Evolutionary conservation across 92 coral and sea anemone species (phyloP).

Genomic region (Epizoanthus scotinus): DNA sequence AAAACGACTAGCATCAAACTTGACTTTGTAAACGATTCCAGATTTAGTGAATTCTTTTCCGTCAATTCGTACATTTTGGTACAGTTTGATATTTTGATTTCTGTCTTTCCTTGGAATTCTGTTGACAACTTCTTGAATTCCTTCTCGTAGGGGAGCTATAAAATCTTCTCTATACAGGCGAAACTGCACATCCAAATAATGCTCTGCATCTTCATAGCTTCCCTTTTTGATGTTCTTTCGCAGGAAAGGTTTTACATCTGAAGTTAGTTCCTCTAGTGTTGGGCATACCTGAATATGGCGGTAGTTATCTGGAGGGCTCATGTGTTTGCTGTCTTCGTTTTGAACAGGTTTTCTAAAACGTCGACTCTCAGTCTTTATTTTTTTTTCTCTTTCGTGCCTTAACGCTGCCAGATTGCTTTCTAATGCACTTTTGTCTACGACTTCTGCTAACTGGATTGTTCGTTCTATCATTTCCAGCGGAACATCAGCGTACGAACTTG

Average conservation of each 20-base stretch:
- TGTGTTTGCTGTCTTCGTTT: background rate
- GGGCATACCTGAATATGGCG: constrained; percentile 72
- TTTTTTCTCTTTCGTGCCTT: constrained; percentile 52
- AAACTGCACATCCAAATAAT: constrained; percentile 87
- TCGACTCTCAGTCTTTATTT: constrained; percentile 46
- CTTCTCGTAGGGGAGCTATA: constrained; percentile 80
- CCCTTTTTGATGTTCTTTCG: constrained; percentile 71
- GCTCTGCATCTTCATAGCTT: constrained; percentile 61
- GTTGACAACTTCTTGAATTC: constrained; percentile 59
- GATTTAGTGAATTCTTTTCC: constrained; percentile 53
- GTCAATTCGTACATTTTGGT: constrained; percentile 53
- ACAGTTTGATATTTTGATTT: constrained; percentile 59
- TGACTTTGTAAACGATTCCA: constrained; percentile 59
- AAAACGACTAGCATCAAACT: constrained; percentile 59
- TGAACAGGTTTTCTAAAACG: constrained; percentile 45
- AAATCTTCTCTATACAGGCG: constrained; percentile 82
- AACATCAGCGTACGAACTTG: constrained; percentile 59
- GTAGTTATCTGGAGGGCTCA: constrained; percentile 74
- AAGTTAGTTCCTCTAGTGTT: constrained; percentile 55
- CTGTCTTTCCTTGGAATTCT: constrained; percentile 51
- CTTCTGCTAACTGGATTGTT: constrained; percentile 22
- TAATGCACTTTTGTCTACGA: constrained; percentile 34
- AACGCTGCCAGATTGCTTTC: constrained; percentile 33
- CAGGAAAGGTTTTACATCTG: constrained; percentile 68
- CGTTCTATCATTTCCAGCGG: constrained; percentile 55